Conservation (phyloP, 2,888 invertebrate species). For the Beris chalybata region DNA sequence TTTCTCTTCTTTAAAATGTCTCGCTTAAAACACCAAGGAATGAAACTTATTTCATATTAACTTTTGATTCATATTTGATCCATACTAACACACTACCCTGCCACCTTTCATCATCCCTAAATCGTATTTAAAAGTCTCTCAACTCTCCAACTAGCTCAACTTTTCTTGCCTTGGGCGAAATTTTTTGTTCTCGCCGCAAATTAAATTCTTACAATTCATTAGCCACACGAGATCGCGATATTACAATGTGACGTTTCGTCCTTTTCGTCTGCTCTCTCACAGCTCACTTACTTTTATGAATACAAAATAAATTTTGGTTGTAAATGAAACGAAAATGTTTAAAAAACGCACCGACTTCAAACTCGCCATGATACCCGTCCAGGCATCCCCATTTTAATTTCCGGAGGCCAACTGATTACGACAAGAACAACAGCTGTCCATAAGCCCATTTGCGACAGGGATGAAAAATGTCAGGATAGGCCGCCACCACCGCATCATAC, state of each 20-base stretch:
- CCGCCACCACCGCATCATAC: background rate
- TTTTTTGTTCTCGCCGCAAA: conserved; percentile 17
- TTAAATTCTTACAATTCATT: conserved; percentile 40
- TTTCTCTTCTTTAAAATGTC: too few species aligned
- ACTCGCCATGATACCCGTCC: background rate
- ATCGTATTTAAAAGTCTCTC: conserved; percentile 13
- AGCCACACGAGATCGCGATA: conserved; percentile 24
- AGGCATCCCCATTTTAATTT: conserved; percentile 36
- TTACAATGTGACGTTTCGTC: conserved; percentile 14
- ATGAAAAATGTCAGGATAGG: conserved; percentile 35
- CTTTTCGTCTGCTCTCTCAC: conserved; percentile 17
- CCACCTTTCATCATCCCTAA: background rate
- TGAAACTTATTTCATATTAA: too few species aligned
- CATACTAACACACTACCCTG: too few species aligned
- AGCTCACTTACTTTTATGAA: conserved; percentile 29
- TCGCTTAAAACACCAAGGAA: too few species aligned
- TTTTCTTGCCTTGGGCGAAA: conserved; percentile 4
- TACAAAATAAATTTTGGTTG: conserved; percentile 24
- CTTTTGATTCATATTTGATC: too few species aligned
- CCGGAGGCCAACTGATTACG: conserved; percentile 39
- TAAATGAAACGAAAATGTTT: conserved; percentile 8
- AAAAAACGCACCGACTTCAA: conserved; percentile 15
- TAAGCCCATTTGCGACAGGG: conserved; percentile 35
- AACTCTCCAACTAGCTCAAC: background rate
- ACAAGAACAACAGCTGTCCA: conserved; percentile 39